Evolutionary conservation across 2,888 invertebrate genomes (phyloP).

Genomic region (Drosophila nr. medialis): DNA sequence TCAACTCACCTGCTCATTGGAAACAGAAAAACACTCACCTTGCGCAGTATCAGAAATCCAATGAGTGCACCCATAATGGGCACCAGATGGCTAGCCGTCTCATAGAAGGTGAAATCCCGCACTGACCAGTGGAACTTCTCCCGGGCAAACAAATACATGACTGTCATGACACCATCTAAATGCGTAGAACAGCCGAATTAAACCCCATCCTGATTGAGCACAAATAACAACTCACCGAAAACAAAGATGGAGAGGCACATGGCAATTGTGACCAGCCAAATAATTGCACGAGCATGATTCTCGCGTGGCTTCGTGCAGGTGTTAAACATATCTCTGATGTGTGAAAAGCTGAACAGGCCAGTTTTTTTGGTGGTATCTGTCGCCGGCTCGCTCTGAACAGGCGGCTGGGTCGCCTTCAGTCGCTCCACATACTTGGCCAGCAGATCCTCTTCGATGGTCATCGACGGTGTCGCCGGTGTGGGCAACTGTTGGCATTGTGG

Average conservation of each 20-base stretch:
- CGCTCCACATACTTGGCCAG: slow-evolving; percentile 71
- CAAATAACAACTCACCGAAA: slow-evolving; percentile 68
- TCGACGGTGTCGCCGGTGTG: slow-evolving; percentile 47
- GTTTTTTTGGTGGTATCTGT: slow-evolving; percentile 41
- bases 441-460: slow-evolving; percentile 55
- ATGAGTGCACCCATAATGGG: slow-evolving; percentile 87
- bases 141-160: slow-evolving; percentile 88
- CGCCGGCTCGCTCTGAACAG: slow-evolving; percentile 13
- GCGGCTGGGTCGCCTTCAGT: slow-evolving; percentile 30
- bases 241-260: slow-evolving; percentile 82
- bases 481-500: slow-evolving; percentile 40
- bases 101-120: slow-evolving; percentile 87
- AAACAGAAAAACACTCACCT: slow-evolving; percentile 61
- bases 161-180: slow-evolving; percentile 81
- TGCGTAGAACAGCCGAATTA: not conserved
- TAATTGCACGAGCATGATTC: slow-evolving; percentile 80
- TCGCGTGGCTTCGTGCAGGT: slow-evolving; percentile 82
- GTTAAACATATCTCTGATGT: slow-evolving; percentile 81
- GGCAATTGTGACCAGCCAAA: slow-evolving; percentile 81
- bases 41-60: slow-evolving; percentile 87
- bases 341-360: slow-evolving; percentile 75
- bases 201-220: not conserved
- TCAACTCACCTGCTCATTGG: not conserved
- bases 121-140: slow-evolving; percentile 89
- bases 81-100: slow-evolving; percentile 86